Conservation (phyloP, 2,888 invertebrate species). For the Eilema caniola region DNA sequence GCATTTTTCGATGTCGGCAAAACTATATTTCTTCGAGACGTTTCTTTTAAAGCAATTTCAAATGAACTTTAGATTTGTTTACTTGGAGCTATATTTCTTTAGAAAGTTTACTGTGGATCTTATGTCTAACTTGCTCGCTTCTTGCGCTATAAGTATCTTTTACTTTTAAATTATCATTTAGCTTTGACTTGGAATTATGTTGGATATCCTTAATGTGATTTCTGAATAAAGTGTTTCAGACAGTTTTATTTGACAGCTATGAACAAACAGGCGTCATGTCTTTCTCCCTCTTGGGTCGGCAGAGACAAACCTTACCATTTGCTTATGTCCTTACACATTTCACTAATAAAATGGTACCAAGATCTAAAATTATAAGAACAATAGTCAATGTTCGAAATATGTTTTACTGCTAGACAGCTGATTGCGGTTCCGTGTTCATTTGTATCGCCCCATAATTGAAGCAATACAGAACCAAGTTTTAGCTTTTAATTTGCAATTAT, state of each 20-base stretch:
- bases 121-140: slow-evolving; percentile 1
- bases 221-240: background rate
- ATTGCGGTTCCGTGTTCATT: no score
- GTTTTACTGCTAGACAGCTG: no score
- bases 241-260: background rate
- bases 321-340: no score
- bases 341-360: no score
- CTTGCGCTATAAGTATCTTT: background rate
- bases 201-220: background rate
- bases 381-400: no score
- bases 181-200: background rate
- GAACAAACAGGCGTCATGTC: no score
- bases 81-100: background rate
- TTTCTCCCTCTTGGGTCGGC: no score
- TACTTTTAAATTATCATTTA: background rate
- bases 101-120: slow-evolving; percentile 1
- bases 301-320: no score
- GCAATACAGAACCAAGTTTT: no score
- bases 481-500: no score
- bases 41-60: slow-evolving; percentile 16
- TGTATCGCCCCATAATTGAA: no score
- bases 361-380: no score
- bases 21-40: slow-evolving; percentile 14
- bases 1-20: slow-evolving; percentile 17
- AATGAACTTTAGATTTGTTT: slow-evolving; percentile 15